Percentiles rank a stretch among this genome's conserved stretches.
Conservation (phyloP, 2,888 invertebrate genomes). For the Lumbricus terrestris region DNA sequence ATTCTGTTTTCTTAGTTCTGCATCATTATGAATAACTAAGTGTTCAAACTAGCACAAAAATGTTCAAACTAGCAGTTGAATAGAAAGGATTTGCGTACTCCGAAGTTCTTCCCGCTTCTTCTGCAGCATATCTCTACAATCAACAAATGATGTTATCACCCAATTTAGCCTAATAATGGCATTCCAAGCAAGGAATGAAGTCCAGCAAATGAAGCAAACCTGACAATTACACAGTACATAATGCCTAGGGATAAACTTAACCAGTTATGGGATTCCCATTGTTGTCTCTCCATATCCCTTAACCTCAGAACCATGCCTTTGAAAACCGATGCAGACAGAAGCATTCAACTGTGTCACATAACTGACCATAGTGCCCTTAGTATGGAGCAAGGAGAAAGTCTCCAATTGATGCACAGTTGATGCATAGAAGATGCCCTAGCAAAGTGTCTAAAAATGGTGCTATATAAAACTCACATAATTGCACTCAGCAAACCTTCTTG, state of each 20-base stretch:
- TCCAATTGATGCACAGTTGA: no score
- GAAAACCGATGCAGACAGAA: background rate
- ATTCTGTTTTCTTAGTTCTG: background rate
- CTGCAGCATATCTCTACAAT: background rate
- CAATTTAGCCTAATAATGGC: background rate
- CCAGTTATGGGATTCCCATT: background rate
- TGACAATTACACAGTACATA: background rate
- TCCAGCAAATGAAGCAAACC: background rate
- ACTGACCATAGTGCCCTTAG: no score
- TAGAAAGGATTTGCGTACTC: background rate
- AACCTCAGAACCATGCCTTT: background rate
- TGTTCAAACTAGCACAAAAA: no score
- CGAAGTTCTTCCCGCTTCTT: background rate
- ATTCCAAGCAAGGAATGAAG: background rate
- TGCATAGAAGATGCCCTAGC: no score
- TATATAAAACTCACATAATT: no score
- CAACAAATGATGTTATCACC: background rate
- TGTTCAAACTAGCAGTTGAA: background rate
- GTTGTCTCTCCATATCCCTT: background rate
- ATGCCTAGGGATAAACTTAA: background rate
- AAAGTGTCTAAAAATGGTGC: no score
- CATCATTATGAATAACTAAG: no score
- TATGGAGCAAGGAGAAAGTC: no score
- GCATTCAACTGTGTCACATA: background rate
- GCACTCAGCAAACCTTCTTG: no score